Base-by-base conservation (phyloP, 2,113 vertebrate genomes). In the Rallus limicola region DNA sequence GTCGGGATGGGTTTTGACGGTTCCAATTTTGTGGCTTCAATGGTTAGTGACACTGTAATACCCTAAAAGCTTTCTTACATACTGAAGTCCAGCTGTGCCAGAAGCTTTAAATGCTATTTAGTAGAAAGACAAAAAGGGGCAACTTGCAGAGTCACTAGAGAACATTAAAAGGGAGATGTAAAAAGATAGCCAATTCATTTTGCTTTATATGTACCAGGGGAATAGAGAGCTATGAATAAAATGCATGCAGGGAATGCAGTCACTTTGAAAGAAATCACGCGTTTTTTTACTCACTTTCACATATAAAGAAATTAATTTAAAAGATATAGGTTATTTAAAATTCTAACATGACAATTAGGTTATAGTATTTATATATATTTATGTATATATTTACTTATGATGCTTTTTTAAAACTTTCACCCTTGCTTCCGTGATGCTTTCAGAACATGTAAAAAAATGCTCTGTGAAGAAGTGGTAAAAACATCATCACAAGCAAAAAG, bases 141-240 rank as follows among this genome's bases (percentile, higher is more conserved):
- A 96, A 96, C 83, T 90, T 96, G 88, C 93, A 97, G 64, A 96
- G 93, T 95, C 97, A 98, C 98, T 94, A 92, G 98, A 98, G 98
- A 98, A 97, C 93, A 96, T 96, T 95, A 97, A 95, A 97, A 88
- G 79, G 34, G 97, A 98, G 95, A 98, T 97, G 97, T 98, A 98
- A 98, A 97, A 97, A 98, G 97, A 98, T 96, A 98, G 97, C 96
- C 95, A 97, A 91, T 98, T 98, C 95, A 97, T 98, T 98, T 96
- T n/a, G 79, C 72, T 98, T 98, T 96, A 98, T 98, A 93, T 8
- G 96, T 94, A 81, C 95, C 97, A 71, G 50, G 98, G 98, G 98
- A 99, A 98, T 98, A 97, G 96, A 97, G 90, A 93, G 95, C 95
- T 97, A 98, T 98, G 98, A 98, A 98, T 97, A 98, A 97, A 98